Conservation (phyloP, 2,888 invertebrate species). For the Parnassius smintheus region DNA sequence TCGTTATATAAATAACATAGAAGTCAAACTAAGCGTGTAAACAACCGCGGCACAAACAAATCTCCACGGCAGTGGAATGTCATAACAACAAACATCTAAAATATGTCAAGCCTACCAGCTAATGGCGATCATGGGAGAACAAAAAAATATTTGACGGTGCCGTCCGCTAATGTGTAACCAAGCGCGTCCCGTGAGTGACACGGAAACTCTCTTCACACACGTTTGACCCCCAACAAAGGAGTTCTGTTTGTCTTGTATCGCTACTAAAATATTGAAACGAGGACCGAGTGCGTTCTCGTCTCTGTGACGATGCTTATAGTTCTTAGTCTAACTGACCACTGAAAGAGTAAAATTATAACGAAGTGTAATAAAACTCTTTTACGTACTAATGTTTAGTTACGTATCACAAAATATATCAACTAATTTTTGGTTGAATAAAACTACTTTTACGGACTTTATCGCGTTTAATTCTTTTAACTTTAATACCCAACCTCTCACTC, state of each 20-base stretch:
- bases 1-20: conserved; percentile 13
- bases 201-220: conserved; percentile 79
- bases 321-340: conserved; percentile 39
- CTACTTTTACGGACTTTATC: too few species aligned
- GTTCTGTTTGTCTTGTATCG: conserved; percentile 73
- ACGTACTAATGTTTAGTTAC: too few species aligned
- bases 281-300: conserved; percentile 64
- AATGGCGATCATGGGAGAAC: conserved; percentile 73
- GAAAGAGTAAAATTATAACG: conserved; percentile 30
- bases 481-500: too few species aligned
- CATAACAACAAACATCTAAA: conserved; percentile 55
- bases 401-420: too few species aligned
- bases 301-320: conserved; percentile 53
- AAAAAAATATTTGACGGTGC: conserved; percentile 72
- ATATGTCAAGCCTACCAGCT: conserved; percentile 55
- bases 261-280: conserved; percentile 80
- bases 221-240: conserved; percentile 78
- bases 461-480: too few species aligned
- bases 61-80: conserved; percentile 41
- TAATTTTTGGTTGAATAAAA: too few species aligned
- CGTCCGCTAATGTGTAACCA: conserved; percentile 73
- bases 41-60: conserved; percentile 34
- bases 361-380: too few species aligned
- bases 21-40: conserved; percentile 30
- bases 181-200: conserved; percentile 65